Percentiles rank a stretch among this genome's conserved stretches.
phyloP scores from a whole-genome alignment of 2,797 vertebrate genomes.

The Falco cherrug region DNA sequence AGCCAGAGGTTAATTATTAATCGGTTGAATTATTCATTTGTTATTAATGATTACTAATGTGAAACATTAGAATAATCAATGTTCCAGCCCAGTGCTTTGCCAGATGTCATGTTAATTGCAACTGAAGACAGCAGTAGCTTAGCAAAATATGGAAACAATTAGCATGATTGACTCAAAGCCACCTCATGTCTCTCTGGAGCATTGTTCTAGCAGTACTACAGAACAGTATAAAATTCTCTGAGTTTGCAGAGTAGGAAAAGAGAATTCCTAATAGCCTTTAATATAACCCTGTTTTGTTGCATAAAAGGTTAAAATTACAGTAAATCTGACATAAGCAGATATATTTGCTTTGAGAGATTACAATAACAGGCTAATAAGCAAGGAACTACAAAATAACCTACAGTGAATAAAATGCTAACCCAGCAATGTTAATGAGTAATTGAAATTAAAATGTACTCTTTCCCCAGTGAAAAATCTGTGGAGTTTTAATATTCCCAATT shows the following conservation, averaged over 20 bases:
- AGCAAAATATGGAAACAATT: constrained; percentile 73
- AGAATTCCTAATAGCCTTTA: constrained; percentile 10
- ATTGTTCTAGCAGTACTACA: constrained; percentile 53
- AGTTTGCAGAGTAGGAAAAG: background rate
- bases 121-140: constrained; percentile 69
- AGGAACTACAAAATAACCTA: constrained; percentile 5
- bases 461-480: background rate
- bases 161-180: constrained; percentile 71
- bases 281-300: constrained; percentile 16
- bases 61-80: constrained; percentile 73
- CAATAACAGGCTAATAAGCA: constrained; percentile 12
- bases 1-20: constrained; percentile 72
- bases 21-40: constrained; percentile 68
- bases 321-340: constrained; percentile 39
- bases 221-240: background rate
- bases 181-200: constrained; percentile 54
- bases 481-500: constrained; percentile 5
- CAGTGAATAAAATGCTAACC: constrained; percentile 27
- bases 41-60: constrained; percentile 77
- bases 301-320: constrained; percentile 25
- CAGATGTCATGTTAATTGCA: constrained; percentile 75
- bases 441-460: constrained; percentile 54
- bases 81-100: constrained; percentile 66
- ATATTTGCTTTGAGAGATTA: constrained; percentile 16
- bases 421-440: constrained; percentile 11